These are phyloP conservation scores for Tonatia bakeri DNA, from an alignment of 2,113 vertebrate genomes.

Conservation along the genomic window DNA sequence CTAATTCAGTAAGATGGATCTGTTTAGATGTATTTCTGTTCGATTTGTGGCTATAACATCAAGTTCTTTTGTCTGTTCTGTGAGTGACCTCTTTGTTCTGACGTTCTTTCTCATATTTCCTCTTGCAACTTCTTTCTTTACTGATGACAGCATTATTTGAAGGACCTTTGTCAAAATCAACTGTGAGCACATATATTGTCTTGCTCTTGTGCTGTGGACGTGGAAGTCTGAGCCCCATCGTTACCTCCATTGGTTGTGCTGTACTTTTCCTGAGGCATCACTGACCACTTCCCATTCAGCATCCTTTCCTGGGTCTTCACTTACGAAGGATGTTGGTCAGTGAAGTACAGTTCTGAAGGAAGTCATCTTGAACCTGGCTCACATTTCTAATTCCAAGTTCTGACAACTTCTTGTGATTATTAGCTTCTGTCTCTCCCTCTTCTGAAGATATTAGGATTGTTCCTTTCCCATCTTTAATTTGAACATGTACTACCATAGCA, in stretches of 20 bases:
- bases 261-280: constrained; percentile 91
- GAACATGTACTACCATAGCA: constrained; percentile 98
- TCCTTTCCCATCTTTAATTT: constrained; percentile 98
- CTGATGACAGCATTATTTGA: constrained; percentile 76
- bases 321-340: constrained; percentile 93
- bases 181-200: constrained; percentile 87
- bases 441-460: constrained; percentile 99
- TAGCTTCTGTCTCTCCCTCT: constrained; percentile 97
- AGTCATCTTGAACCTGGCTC: constrained; percentile 95
- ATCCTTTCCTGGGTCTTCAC: constrained; percentile 93
- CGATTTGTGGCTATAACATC: constrained; percentile 91
- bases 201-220: constrained; percentile 90
- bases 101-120: constrained; percentile 87
- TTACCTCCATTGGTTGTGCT: constrained; percentile 96
- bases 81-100: constrained; percentile 83
- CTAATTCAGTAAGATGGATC: neutral
- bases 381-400: constrained; percentile 98
- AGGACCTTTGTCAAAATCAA: constrained; percentile 91
- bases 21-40: constrained; percentile 38
- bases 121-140: constrained; percentile 83
- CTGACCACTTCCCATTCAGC: constrained; percentile 97
- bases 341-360: constrained; percentile 96
- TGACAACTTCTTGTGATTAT: constrained; percentile 92
- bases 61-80: constrained; percentile 74
- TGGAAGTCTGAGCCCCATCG: constrained; percentile 94